Percentiles rank a stretch among this genome's conserved stretches.
phyloP scores from a whole-genome alignment of 2,113 vertebrate genomes.

The Blennius ocellaris region DNA sequence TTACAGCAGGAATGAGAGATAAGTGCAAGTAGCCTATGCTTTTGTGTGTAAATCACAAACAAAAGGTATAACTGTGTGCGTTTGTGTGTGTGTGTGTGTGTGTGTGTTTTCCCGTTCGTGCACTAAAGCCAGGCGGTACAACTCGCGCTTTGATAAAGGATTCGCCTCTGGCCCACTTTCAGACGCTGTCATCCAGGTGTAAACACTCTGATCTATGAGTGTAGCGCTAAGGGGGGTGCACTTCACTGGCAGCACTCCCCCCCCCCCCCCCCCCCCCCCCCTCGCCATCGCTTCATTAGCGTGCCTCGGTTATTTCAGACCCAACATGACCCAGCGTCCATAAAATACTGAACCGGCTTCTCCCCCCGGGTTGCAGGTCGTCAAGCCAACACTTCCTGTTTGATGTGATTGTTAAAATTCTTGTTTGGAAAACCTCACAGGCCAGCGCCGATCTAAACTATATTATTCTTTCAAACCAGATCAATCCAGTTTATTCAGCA shows the following conservation, averaged over 20 bases:
- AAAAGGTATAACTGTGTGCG: not conserved
- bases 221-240: conserved; percentile 11
- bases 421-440: conserved; percentile 6
- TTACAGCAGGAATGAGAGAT: not conserved
- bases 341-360: not conserved
- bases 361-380: not conserved
- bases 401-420: conserved; percentile 2
- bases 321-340: not conserved
- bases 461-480: too few species aligned
- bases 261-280: conserved; percentile 4
- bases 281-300: conserved; percentile 2
- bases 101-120: not conserved
- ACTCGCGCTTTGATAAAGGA: conserved; percentile 37
- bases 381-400: not conserved
- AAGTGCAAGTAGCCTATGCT: not conserved
- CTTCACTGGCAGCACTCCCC: conserved; percentile 6
- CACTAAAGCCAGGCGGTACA: conserved; percentile 27
- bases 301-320: conserved; percentile 14
- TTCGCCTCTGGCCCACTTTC: conserved; percentile 41
- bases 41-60: conserved; percentile 8
- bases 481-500: too few species aligned
- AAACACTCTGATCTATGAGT: conserved; percentile 51
- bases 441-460: not conserved
- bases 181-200: conserved; percentile 52
- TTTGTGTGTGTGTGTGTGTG: not conserved